Evolutionary conservation across 2,797 vertebrate species (phyloP), one percentile per base, ranked within the genome.

Genomic region (Pangasius krempfi): DNA sequence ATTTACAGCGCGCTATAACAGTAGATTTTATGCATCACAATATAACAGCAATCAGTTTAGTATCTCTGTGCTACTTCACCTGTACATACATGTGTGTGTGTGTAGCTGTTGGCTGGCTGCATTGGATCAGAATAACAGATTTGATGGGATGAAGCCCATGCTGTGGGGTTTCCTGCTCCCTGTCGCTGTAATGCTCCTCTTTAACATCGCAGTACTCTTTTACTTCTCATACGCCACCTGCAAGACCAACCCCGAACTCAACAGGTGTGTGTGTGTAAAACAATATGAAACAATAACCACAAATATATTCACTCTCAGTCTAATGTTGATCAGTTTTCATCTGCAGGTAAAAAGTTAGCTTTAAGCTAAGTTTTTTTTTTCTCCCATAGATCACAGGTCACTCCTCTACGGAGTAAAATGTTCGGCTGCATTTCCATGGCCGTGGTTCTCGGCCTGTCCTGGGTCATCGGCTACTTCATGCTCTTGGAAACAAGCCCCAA

Each of bases 111-210:
- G 96, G 96, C 93, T 97, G 13, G 94, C 95, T 80, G 91, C 88
- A 73, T 2, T 94, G 56, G 88, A 95, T 50, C 1, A 84, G 20
- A 0, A 91, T 0, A 52, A 90, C 3, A 40, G 79, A 0, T 93
- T 95, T 85, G 89, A 92, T 37, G 68, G 91, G 18, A 52, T 81
- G 18, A 96, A 95, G 86, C 94, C 95, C 14, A 91, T 95, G 90
- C 84, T 97, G 20, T 95, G 94, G 95, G 95, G 94, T 27, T 96
- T 97, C 72, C 66, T 97, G 3, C 20, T 96, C 27, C 95, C 96
- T 0, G 70, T 95, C 0, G 87, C 93, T 2, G 5, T 96, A 79
- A 94, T 96, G 89, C 86, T 97, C 25, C 50, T 95, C 54, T 93
- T 91, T 73, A 97, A 96, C 78, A 10, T 91, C 0, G 44, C 79